Evolutionary conservation across 2,113 vertebrate species (phyloP), one percentile per base, ranked within the genome.

Genomic region (Psilopogon haemacephalus): DNA sequence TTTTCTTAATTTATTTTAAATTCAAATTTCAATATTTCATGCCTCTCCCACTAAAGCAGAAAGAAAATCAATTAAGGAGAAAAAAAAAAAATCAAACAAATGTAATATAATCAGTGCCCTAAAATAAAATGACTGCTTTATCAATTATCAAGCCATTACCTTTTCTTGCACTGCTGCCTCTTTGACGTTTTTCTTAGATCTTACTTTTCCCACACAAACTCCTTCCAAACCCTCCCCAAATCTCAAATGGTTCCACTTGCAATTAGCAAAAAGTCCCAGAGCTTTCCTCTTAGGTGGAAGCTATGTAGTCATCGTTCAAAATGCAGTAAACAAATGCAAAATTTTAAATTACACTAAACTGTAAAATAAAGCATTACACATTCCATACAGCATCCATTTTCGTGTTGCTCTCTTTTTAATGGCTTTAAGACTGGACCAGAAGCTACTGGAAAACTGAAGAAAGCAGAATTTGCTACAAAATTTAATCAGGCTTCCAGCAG

Each of bases 401-500:
- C 44, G 64, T 78, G 78, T 74, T 14, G 9, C 42, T 65, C 37
- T 72, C 82, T 73, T 83, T 85, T 82, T 63, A 81, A 83, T 44
- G 7, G 55, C 73, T 87, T 62, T 77, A 50, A 95, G 52, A 72
- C 28, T 91, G 35, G 28, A 74, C 78, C n/a, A 77, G 50, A 94
- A 91, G 80, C 18, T 37, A 40, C 63, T 82, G 38, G 77, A 79
- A 84, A 75, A 38, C 15, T 62, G 24, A 86, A 90, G 63, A 88
- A 90, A 79, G 32, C 27, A 81, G n/a, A 85, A 76, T 67, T 95
- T 90, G 40, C 70, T 46, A 55, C 26, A 73, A 69, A 91, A 94
- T 90, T 83, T 83, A 85, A 90, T 67, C 83, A 94, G 46, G 63
- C 27, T 86, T 86, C 87, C 71, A 60, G 72, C 50, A n/a, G n/a